Evolutionary conservation across 2,797 vertebrate genomes (phyloP).

Genomic region (Manis crassicaudata): DNA sequence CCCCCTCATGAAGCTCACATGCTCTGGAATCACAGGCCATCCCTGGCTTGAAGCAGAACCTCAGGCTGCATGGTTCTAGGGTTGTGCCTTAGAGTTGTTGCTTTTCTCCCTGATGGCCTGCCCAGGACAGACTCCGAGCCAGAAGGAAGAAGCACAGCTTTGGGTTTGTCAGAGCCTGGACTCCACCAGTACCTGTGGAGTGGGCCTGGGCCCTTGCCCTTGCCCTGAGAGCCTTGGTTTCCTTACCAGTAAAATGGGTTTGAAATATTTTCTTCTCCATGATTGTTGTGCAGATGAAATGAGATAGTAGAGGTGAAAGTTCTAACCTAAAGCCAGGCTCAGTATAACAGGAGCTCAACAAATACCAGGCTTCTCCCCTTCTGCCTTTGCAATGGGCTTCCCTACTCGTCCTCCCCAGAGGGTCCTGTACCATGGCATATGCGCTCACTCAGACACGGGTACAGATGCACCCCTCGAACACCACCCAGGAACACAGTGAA

Average conservation of each 20-base stretch:
- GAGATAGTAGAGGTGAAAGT: neutral
- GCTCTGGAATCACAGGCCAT: neutral
- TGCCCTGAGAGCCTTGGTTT: neutral
- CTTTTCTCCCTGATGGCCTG: neutral
- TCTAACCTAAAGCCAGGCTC: neutral
- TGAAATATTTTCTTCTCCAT: neutral
- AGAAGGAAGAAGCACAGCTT: neutral
- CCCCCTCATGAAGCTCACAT: neutral
- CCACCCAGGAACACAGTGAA: neutral
- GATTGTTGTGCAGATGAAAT: neutral
- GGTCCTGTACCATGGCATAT: accelerated
- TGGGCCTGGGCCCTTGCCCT: neutral
- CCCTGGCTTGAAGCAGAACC: neutral
- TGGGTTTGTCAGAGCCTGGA: neutral
- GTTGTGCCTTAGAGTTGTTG: neutral
- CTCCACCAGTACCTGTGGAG: neutral
- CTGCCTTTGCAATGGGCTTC: neutral
- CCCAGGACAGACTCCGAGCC: neutral
- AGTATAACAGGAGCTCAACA: neutral
- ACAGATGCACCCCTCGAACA: neutral
- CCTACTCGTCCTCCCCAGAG: neutral
- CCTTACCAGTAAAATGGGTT: neutral
- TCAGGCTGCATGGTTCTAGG: neutral
- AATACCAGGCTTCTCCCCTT: neutral
- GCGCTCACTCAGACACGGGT: neutral